A percentile compares a stretch with the other conserved stretches of the same genome.
Conservation (phyloP, 2,797 vertebrate species). For the Dryobates pubescens region DNA sequence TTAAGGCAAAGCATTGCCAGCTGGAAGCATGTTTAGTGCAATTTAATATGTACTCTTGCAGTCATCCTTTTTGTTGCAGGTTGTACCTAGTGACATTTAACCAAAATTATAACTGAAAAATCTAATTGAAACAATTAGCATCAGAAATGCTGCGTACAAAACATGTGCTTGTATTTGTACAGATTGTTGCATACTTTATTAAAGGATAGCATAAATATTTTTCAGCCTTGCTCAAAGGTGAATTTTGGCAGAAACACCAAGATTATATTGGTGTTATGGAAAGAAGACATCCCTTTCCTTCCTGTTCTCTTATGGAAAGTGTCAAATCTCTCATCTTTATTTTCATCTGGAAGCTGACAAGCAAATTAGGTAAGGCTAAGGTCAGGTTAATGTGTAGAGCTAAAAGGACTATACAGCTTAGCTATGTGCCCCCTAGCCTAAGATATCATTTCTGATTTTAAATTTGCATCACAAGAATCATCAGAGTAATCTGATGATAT, state of each 20-base stretch:
- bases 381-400: background rate
- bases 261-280: background rate
- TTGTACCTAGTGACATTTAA: background rate
- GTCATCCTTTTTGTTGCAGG: background rate
- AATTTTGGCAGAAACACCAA: background rate
- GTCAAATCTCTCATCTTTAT: background rate
- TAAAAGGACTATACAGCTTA: background rate
- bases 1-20: background rate
- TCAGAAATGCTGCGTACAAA: background rate
- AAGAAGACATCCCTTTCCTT: background rate
- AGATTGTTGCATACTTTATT: background rate
- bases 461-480: background rate
- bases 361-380: background rate
- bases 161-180: background rate
- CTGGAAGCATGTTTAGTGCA: constrained; percentile 1
- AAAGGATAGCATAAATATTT: background rate
- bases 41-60: background rate
- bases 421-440: background rate
- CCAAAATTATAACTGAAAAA: background rate
- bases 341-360: background rate
- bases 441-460: background rate
- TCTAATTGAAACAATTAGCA: background rate
- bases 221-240: background rate
- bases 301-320: background rate
- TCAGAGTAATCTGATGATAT: background rate